phyloP scores from a whole-genome alignment of 1,140 invertebrate species.

The Musca domestica region DNA sequence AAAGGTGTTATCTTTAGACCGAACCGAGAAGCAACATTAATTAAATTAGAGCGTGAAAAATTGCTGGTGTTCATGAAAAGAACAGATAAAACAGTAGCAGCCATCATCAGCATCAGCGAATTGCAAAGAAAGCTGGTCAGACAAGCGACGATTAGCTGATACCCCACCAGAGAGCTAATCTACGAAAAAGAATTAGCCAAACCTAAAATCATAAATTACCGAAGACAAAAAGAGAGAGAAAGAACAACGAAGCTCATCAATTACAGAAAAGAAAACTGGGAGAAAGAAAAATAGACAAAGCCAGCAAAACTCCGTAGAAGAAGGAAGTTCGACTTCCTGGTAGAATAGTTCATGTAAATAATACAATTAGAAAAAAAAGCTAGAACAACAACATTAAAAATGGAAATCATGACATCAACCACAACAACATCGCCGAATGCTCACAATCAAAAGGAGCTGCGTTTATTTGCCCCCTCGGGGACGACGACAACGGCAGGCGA shows the following conservation, averaged over 20 bases:
- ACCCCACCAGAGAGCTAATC: no score
- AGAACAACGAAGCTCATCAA: constrained; percentile 3
- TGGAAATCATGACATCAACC: constrained; percentile 6
- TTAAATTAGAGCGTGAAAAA: constrained; percentile 21
- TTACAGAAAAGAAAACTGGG: constrained; percentile 11
- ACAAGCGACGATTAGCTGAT: no score
- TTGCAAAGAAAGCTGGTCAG: background rate
- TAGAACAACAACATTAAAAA: background rate
- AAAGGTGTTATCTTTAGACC: no score
- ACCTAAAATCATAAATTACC: background rate
- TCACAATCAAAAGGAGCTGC: constrained; percentile 13
- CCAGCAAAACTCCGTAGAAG: background rate
- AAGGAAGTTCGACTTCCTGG: background rate
- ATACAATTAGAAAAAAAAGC: no score
- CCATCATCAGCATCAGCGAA: background rate
- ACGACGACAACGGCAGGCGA: constrained; percentile 10
- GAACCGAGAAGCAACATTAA: background rate
- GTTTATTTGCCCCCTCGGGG: background rate
- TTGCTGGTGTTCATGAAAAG: constrained; percentile 14
- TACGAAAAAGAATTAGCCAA: no score
- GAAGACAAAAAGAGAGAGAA: constrained; percentile 8
- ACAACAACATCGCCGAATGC: background rate
- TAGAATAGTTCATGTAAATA: background rate
- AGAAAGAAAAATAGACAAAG: background rate
- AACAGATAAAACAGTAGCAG: constrained; percentile 4